These are phyloP conservation scores for Dufourea novaeangliae DNA, from an alignment of 1,140 invertebrate species.

Conservation along the genomic window DNA sequence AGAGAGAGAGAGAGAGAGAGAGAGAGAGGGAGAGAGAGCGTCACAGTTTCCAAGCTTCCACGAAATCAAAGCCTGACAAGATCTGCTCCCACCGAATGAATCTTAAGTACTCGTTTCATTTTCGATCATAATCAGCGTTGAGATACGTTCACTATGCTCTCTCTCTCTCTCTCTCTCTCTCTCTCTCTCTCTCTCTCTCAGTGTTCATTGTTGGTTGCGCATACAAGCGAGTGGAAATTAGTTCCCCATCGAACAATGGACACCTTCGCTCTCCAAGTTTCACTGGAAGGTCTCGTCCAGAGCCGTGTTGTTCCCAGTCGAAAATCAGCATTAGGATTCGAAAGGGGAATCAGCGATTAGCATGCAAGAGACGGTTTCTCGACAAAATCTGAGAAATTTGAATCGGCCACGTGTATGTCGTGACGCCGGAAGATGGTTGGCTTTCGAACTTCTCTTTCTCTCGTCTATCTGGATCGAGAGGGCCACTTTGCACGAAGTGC, in stretches of 20 bases:
- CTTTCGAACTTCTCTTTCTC: background rate
- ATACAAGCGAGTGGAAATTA: slow-evolving; percentile 49
- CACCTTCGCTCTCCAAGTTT: slow-evolving; percentile 46
- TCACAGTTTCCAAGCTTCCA: background rate
- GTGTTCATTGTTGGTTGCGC: slow-evolving; percentile 42
- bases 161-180: slow-evolving; percentile 29
- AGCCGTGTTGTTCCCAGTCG: too few species aligned
- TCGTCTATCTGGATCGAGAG: background rate
- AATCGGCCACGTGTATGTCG: background rate
- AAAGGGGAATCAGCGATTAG: background rate
- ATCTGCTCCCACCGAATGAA: background rate
- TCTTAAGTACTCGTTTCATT: background rate
- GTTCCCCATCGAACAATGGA: slow-evolving; percentile 51
- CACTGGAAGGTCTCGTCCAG: background rate
- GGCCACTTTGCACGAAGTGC: background rate
- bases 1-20: too few species aligned
- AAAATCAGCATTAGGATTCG: too few species aligned
- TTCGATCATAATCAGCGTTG: slow-evolving; percentile 10
- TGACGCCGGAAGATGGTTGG: slow-evolving; percentile 3
- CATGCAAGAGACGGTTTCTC: too few species aligned
- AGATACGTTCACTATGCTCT: slow-evolving; percentile 6
- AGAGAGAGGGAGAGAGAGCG: too few species aligned
- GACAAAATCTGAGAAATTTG: too few species aligned
- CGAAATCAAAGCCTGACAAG: background rate
- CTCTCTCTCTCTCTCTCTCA: slow-evolving; percentile 41